A percentile compares a stretch with the other conserved stretches of the same genome.
phyloP scores from a whole-genome alignment of 1,140 invertebrate genomes.

The Drosophila parabipectinata region DNA sequence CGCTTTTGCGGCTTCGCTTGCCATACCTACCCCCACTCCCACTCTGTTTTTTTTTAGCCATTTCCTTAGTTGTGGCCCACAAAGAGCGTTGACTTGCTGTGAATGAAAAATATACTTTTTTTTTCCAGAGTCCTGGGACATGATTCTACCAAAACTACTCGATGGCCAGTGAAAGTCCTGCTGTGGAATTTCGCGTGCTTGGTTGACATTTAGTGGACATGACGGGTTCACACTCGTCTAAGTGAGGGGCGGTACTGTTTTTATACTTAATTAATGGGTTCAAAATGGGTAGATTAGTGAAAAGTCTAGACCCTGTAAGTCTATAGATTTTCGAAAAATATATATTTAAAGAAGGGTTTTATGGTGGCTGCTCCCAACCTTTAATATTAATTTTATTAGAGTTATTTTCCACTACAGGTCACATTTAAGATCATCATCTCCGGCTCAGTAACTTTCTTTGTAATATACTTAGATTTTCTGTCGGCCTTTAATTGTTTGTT shows the following conservation, averaged over 20 bases:
- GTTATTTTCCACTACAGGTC: constrained; percentile 1
- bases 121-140: constrained; percentile 20
- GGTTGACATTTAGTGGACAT: constrained; percentile 76
- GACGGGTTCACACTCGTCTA: constrained; percentile 77
- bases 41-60: constrained; percentile 13
- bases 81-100: constrained; percentile 41
- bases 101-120: constrained; percentile 18
- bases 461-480: constrained; percentile 54
- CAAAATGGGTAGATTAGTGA: constrained; percentile 26
- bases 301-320: constrained; percentile 3
- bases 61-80: constrained; percentile 2
- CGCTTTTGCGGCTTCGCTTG: constrained; percentile 73
- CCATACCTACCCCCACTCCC: not conserved
- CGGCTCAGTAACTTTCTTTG: constrained; percentile 10
- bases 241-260: constrained; percentile 60
- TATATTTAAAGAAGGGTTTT: too few species aligned
- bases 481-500: constrained; percentile 73
- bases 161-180: constrained; percentile 67
- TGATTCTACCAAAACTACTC: constrained; percentile 58
- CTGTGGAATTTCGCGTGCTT: constrained; percentile 72
- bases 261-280: constrained; percentile 37
- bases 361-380: too few species aligned
- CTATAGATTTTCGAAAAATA: too few species aligned
- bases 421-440: constrained; percentile 18
- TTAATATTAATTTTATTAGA: not conserved